Conservation (phyloP, 1,140 invertebrate species). For the Drosophila truncata region DNA sequence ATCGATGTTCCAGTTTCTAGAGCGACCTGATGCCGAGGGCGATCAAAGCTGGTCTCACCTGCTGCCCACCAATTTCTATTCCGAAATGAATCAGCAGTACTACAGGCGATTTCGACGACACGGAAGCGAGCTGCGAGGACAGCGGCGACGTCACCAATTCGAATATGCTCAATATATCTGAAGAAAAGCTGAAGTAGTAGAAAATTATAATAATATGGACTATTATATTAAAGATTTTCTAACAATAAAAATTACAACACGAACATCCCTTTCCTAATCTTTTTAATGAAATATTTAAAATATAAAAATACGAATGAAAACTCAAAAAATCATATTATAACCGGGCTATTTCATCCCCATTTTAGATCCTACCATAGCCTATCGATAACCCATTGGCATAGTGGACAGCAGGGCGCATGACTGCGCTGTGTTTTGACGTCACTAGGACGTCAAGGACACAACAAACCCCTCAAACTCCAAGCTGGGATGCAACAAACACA, state of each 20-base stretch:
- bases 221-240: no score
- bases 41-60: slow-evolving; percentile 44
- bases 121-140: background rate
- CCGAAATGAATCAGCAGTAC: slow-evolving; percentile 69
- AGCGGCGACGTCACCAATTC: slow-evolving; percentile 27
- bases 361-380: background rate
- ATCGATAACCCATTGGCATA: slow-evolving; percentile 30
- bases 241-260: no score
- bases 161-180: slow-evolving; percentile 59
- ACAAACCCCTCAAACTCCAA: slow-evolving; percentile 25
- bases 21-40: slow-evolving; percentile 30
- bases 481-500: slow-evolving; percentile 20
- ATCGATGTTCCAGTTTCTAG: slow-evolving; percentile 53
- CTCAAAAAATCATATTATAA: no score
- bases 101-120: slow-evolving; percentile 53
- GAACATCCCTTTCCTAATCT: no score
- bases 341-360: background rate
- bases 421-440: slow-evolving; percentile 66
- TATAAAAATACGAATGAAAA: no score
- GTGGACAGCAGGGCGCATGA: slow-evolving; percentile 39
- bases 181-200: background rate
- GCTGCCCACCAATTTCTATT: slow-evolving; percentile 65
- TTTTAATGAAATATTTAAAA: background rate
- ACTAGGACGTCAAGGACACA: slow-evolving; percentile 63
- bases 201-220: background rate